phyloP scores from a whole-genome alignment of 2,113 vertebrate genomes.

The Python bivittatus region DNA sequence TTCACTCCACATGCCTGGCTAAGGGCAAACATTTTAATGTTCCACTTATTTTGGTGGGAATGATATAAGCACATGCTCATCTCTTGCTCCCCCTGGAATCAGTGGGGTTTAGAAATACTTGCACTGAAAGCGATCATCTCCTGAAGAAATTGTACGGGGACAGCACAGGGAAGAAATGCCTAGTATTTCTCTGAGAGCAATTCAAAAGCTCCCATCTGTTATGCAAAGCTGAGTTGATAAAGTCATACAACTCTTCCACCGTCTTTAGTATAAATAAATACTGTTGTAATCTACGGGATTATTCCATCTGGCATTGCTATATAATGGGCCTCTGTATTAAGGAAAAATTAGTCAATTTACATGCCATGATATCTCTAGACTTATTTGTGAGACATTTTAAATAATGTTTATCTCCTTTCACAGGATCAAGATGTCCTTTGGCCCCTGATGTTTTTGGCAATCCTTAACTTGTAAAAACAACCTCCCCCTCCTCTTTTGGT shows the following conservation, averaged over 20 bases:
- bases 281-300: not conserved
- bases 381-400: constrained; percentile 5
- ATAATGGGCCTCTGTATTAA: not conserved
- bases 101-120: not conserved
- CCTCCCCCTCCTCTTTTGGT: not conserved
- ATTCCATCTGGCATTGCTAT: not conserved
- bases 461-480: not conserved
- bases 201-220: not conserved
- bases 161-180: constrained; percentile 29
- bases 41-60: not conserved
- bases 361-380: not conserved
- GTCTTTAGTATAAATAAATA: not conserved
- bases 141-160: constrained; percentile 40
- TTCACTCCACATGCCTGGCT: constrained; percentile 21
- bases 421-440: not conserved
- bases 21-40: not conserved
- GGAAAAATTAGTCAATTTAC: not conserved
- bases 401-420: not conserved
- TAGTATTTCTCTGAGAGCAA: not conserved
- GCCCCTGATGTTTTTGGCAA: not conserved
- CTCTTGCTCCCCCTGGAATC: not conserved
- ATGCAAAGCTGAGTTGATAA: not conserved
- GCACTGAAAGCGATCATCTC: not conserved
- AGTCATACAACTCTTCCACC: not conserved
- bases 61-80: not conserved